A percentile compares a stretch with the other conserved stretches of the same genome.
Evolutionary conservation across 2,888 invertebrate genomes (phyloP).

Genomic region (Lasioglossum morio): DNA sequence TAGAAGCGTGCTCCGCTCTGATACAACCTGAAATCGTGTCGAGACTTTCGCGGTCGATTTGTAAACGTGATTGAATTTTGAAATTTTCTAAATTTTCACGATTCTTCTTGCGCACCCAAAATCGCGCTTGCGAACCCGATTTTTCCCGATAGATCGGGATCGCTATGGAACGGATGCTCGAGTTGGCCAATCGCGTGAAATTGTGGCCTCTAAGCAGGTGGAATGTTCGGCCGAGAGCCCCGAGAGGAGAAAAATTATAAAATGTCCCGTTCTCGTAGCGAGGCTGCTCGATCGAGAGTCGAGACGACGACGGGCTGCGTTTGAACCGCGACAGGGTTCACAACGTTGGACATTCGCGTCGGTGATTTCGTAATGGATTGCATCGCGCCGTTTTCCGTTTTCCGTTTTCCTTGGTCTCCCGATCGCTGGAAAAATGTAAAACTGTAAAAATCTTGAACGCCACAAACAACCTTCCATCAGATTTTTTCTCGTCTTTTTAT

Average conservation of each 20-base stretch:
- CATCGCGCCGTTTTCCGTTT: slow-evolving; percentile 14
- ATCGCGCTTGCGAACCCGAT: background rate
- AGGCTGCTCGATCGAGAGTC: background rate
- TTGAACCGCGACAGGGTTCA: slow-evolving; percentile 15
- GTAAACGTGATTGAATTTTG: background rate
- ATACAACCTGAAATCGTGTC: slow-evolving; percentile 26
- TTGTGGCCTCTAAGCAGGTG: background rate
- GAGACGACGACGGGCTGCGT: background rate
- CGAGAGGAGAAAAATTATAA: background rate
- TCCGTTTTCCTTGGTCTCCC: slow-evolving; percentile 4
- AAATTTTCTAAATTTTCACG: background rate
- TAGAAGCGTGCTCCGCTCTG: background rate
- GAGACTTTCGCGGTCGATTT: background rate
- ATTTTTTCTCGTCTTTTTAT: slow-evolving; percentile 15
- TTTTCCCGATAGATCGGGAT: background rate
- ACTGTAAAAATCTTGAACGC: slow-evolving; percentile 18
- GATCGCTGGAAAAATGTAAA: background rate
- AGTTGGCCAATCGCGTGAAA: background rate
- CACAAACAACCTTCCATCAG: slow-evolving; percentile 27
- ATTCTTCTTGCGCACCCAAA: background rate
- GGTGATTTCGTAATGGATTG: slow-evolving; percentile 30
- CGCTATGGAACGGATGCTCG: background rate
- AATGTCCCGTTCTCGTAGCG: background rate
- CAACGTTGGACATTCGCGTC: background rate
- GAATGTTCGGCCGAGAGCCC: no score